Base-by-base conservation (phyloP, 2,888 invertebrate genomes). In the Quadriops clusia region DNA sequence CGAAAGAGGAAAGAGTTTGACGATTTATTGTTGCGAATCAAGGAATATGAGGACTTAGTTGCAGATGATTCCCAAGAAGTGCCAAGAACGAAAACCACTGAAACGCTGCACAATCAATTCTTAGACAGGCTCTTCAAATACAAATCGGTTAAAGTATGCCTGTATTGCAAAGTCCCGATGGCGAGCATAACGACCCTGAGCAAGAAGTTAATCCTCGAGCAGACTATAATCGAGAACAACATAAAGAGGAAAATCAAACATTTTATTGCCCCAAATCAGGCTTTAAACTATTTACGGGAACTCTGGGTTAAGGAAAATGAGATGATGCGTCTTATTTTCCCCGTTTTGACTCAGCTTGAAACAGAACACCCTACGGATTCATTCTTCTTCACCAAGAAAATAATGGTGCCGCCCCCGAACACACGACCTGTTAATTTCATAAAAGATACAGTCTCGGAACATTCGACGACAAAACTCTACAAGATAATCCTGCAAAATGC, bases 381-480 rank as follows among this genome's bases (percentile, higher is more conserved):
- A 31, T 84, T 97, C 54, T 98, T 93, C 53, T 72, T 87, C 56
- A 78, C 86, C 41, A 63, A 77, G 0, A n/a, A n/a, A n/a, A 54
- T 98, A 11, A 76, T 85, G 3, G 93, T 98, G 0, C 68, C 87
- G 11, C 94, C 98, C 1, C 76, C 86, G 0, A 78, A 77, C 51
- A 78, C 83, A 6, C 68, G 98, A 44, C 97, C 97, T 72, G 67
- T 53, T 44, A 67, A 75, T 53, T 53, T 69, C 28, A 48, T 79
- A 10, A 62, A 66, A 29, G 78, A 72, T 25, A 71, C 73, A 53
- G 61, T 83, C 17, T 55, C 77, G 11, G 91, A 93, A 50, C 82
- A 87, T 63, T 74, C 79, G 4, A 83, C 84, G 51, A 77, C 81
- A 7, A 65, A 70, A 45, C 61, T 74, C 13, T 80, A 84, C 54